These are phyloP conservation scores for Momotus momota DNA, from an alignment of 2,797 vertebrate genomes.

Conservation along the genomic window DNA sequence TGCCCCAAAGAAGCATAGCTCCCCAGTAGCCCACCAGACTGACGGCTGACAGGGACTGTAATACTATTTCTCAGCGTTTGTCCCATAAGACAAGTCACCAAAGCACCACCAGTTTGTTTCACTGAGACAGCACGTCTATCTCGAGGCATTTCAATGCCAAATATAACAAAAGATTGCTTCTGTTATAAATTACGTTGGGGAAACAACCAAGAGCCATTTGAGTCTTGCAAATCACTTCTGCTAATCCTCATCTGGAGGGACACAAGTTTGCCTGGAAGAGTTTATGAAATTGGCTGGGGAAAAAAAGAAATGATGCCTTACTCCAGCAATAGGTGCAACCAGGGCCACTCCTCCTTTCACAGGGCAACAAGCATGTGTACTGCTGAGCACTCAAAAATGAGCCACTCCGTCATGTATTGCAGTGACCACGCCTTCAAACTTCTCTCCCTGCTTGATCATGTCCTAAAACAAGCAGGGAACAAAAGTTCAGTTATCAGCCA, in stretches of 20 bases:
- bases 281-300: not conserved
- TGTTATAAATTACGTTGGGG: not conserved
- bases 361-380: not conserved
- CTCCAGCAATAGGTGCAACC: not conserved
- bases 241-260: not conserved
- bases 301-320: not conserved
- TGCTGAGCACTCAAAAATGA: not conserved
- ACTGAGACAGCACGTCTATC: not conserved
- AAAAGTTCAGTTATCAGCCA: not conserved
- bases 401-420: not conserved
- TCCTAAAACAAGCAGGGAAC: not conserved
- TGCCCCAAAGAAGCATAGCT: rapidly evolving
- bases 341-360: not conserved
- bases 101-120: not conserved
- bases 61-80: not conserved
- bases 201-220: not conserved
- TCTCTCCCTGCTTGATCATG: not conserved
- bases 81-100: not conserved
- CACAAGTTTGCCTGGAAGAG: not conserved
- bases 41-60: not conserved
- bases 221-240: not conserved
- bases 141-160: not conserved
- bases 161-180: not conserved
- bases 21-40: not conserved
- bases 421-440: not conserved